A percentile compares a stretch with the other conserved stretches of the same genome.
These are phyloP conservation scores for Drosophila azteca DNA, from an alignment of 1,140 invertebrate species.

Conservation along the genomic window DNA sequence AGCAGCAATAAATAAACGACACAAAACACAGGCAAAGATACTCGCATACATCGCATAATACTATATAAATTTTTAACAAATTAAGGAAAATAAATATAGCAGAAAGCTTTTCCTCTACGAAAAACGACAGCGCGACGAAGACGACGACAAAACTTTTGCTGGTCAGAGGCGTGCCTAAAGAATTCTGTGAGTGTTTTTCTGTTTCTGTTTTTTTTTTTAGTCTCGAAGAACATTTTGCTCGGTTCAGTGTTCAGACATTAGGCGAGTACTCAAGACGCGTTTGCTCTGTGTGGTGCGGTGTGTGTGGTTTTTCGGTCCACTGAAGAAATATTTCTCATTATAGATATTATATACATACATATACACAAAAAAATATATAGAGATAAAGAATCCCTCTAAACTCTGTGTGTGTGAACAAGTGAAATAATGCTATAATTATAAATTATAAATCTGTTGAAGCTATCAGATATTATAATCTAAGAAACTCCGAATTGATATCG, in stretches of 20 bases:
- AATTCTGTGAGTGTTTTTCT: slow-evolving; percentile 33
- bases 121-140: background rate
- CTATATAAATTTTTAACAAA: slow-evolving; percentile 39
- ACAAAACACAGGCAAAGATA: slow-evolving; percentile 19
- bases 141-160: slow-evolving; percentile 62
- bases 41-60: slow-evolving; percentile 2
- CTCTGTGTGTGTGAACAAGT: slow-evolving; percentile 1
- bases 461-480: slow-evolving; percentile 6
- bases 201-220: slow-evolving; percentile 43
- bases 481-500: slow-evolving; percentile 3
- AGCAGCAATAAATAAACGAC: slow-evolving; percentile 50
- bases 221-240: slow-evolving; percentile 55
- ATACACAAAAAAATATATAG: slow-evolving; percentile 23
- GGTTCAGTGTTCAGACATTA: slow-evolving; percentile 60
- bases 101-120: slow-evolving; percentile 52
- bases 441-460: no score
- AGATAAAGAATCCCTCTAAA: background rate
- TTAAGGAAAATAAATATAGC: slow-evolving; percentile 61
- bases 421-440: no score
- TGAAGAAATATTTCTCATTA: slow-evolving; percentile 22
- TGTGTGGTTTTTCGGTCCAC: slow-evolving; percentile 11
- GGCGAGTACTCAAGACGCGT: slow-evolving; percentile 68
- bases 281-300: slow-evolving; percentile 23
- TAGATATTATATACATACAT: slow-evolving; percentile 22
- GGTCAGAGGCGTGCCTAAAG: slow-evolving; percentile 38